These are phyloP conservation scores for Anableps anableps DNA, from an alignment of 2,797 vertebrate genomes.

Conservation along the genomic window DNA sequence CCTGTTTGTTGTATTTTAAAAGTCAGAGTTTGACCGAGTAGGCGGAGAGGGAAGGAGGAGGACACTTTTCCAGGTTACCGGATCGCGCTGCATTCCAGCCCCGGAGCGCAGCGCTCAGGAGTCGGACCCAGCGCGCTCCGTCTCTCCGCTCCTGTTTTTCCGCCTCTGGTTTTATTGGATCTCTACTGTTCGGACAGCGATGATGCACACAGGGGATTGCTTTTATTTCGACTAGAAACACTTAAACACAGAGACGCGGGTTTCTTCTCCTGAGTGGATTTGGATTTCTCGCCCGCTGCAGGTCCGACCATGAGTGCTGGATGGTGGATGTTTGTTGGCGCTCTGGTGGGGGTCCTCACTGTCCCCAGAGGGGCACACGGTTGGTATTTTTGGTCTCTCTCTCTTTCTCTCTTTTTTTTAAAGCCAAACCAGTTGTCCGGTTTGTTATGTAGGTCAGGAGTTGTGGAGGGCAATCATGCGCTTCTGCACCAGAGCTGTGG, in stretches of 20 bases:
- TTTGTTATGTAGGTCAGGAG: slow-evolving; percentile 47
- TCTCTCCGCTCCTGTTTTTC: slow-evolving; percentile 4
- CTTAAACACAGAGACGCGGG: neutral
- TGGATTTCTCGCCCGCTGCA: slow-evolving; percentile 35
- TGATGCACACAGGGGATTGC: slow-evolving; percentile 26
- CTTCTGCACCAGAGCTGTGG: neutral
- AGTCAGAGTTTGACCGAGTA: slow-evolving; percentile 21
- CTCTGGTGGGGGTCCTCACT: slow-evolving; percentile 52
- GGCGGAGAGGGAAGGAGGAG: slow-evolving; percentile 12
- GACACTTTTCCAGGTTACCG: slow-evolving; percentile 36
- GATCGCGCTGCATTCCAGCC: slow-evolving; percentile 46
- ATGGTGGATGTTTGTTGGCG: slow-evolving; percentile 56
- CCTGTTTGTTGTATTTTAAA: neutral
- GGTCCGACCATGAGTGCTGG: slow-evolving; percentile 47
- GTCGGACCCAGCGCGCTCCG: slow-evolving; percentile 50
- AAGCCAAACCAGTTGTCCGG: slow-evolving; percentile 16
- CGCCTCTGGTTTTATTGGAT: neutral
- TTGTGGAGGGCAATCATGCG: slow-evolving; percentile 20
- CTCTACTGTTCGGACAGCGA: slow-evolving; percentile 5
- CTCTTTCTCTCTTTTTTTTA: neutral
- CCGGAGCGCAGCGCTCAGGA: slow-evolving; percentile 52
- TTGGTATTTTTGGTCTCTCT: slow-evolving; percentile 44
- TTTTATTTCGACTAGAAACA: slow-evolving; percentile 14
- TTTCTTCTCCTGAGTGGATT: slow-evolving; percentile 15
- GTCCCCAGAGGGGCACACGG: slow-evolving; percentile 46